Percentiles rank a stretch among this genome's conserved stretches.
phyloP scores from a whole-genome alignment of 2,797 vertebrate genomes.

The Sparus aurata region DNA sequence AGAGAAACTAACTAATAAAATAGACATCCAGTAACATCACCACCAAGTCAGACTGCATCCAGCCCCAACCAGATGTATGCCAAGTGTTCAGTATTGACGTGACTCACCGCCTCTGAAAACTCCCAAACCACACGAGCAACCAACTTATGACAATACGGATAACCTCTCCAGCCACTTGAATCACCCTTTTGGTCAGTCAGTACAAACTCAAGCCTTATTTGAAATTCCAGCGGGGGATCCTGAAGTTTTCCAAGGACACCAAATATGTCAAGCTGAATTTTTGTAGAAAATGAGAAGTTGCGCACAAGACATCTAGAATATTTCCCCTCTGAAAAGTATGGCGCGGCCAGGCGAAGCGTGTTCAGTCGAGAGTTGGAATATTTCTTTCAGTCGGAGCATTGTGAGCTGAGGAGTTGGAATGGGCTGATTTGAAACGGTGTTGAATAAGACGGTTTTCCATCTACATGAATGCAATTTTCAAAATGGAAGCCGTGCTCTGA shows the following conservation, averaged over 20 bases:
- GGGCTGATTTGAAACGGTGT: neutral
- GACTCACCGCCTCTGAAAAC: constrained; percentile 2
- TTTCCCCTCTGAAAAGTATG: neutral
- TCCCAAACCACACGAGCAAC: neutral
- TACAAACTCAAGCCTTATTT: neutral
- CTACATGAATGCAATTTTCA: neutral
- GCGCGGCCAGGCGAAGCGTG: neutral
- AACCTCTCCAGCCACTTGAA: neutral
- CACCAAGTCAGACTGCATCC: neutral
- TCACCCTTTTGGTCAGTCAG: neutral
- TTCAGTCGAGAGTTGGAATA: neutral
- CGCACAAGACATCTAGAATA: neutral
- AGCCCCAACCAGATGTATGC: neutral
- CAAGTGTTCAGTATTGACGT: neutral
- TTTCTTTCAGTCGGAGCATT: neutral
- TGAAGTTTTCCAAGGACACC: neutral
- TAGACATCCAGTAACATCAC: neutral
- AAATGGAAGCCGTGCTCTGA: neutral
- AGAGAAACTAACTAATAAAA: neutral
- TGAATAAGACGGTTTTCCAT: neutral
- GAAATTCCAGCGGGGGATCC: neutral
- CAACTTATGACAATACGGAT: neutral
- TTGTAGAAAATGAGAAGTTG: neutral
- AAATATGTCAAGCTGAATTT: neutral
- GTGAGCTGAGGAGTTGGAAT: neutral